phyloP scores from a whole-genome alignment of 2,888 invertebrate species.

The Rhamnusium bicolor region DNA sequence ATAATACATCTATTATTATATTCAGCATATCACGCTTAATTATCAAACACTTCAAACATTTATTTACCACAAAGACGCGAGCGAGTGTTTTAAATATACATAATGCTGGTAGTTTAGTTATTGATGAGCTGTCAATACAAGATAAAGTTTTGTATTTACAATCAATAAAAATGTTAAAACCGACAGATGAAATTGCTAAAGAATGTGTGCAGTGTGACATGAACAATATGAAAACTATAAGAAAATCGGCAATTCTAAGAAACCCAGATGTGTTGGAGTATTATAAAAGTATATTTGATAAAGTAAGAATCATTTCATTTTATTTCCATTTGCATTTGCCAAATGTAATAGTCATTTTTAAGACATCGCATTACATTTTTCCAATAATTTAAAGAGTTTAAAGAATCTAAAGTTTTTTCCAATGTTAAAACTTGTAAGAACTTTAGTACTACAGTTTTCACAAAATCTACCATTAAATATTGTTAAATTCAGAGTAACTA shows the following conservation, averaged over 20 bases:
- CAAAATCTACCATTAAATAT: too few species aligned
- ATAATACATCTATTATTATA: too few species aligned
- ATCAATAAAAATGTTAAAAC: background rate
- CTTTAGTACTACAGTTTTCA: too few species aligned
- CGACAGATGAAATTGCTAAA: too few species aligned
- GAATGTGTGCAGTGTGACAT: background rate
- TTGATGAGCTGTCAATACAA: background rate
- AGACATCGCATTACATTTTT: too few species aligned
- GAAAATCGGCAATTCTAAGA: constrained; percentile 27
- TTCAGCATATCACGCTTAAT: too few species aligned
- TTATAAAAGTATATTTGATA: constrained; percentile 33
- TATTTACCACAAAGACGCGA: background rate
- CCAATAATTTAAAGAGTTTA: too few species aligned
- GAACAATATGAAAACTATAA: background rate
- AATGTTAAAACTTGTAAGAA: too few species aligned
- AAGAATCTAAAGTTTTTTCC: too few species aligned
- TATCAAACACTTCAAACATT: background rate
- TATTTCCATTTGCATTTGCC: too few species aligned
- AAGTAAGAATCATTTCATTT: constrained; percentile 22
- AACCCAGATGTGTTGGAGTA: constrained; percentile 18
- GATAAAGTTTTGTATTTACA: background rate
- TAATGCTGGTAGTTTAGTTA: background rate
- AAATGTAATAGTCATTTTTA: too few species aligned
- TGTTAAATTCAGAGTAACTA: too few species aligned
- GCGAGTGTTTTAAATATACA: background rate